phyloP scores from a whole-genome alignment of 2,113 vertebrate species.

The Madoqua kirkii region DNA sequence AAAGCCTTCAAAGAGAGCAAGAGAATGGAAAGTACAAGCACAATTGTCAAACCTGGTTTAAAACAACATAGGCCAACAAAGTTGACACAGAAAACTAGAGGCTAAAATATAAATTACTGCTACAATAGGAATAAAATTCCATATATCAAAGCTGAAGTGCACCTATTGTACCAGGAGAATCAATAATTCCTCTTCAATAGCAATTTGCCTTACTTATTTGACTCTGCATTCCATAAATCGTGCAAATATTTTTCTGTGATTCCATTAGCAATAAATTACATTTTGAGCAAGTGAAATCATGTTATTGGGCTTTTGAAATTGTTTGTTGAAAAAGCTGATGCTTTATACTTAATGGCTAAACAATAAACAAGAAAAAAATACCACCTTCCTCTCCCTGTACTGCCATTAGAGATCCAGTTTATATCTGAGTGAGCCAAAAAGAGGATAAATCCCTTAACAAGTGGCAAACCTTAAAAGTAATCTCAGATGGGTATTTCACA shows the following conservation, averaged over 20 bases:
- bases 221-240: not conserved
- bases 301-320: slow-evolving; percentile 42
- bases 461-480: not conserved
- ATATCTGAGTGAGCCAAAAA: not conserved
- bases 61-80: slow-evolving; percentile 4
- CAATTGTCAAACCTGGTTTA: not conserved
- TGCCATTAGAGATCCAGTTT: not conserved
- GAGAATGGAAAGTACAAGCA: not conserved
- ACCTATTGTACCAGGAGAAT: slow-evolving; percentile 21
- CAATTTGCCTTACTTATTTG: slow-evolving; percentile 54
- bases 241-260: slow-evolving; percentile 43
- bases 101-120: slow-evolving; percentile 48
- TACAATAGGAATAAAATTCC: slow-evolving; percentile 43
- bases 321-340: slow-evolving; percentile 37
- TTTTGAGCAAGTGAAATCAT: slow-evolving; percentile 48
- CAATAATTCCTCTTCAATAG: slow-evolving; percentile 50
- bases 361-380: slow-evolving; percentile 49
- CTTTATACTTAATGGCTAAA: slow-evolving; percentile 44
- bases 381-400: not conserved
- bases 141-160: slow-evolving; percentile 39
- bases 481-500: not conserved
- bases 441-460: not conserved
- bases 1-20: not conserved
- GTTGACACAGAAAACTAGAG: not conserved
- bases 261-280: slow-evolving; percentile 55